Evolutionary conservation across 2,113 vertebrate genomes (phyloP).

Genomic region (Sceloporus tristichus): DNA sequence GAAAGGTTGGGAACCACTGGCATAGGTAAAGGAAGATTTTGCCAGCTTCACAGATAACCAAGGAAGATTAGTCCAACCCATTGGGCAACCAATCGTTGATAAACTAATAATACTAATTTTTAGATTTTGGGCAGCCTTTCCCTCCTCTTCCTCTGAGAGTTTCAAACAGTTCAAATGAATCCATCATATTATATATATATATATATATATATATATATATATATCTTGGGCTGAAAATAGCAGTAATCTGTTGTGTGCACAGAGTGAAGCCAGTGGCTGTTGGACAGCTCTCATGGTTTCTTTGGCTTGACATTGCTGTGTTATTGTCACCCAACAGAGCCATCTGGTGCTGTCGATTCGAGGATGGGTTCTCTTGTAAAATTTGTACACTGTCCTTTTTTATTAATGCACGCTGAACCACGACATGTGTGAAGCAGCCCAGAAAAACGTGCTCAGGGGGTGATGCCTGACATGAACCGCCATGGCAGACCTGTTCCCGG

Average conservation of each 20-base stretch:
- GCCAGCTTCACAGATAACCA: too few relatives aligned
- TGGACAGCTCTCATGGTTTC: conserved; percentile 19
- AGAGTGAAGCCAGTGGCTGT: neutral
- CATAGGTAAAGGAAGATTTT: too few relatives aligned
- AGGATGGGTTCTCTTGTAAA: conserved; percentile 62
- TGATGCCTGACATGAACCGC: neutral
- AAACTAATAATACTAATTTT: neutral
- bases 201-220: neutral
- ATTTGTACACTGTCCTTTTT: conserved; percentile 52
- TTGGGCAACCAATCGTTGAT: neutral
- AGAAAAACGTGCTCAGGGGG: conserved; percentile 32
- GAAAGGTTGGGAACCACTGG: too few relatives aligned
- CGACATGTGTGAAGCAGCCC: conserved; percentile 20
- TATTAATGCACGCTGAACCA: conserved; percentile 45
- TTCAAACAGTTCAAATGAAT: neutral
- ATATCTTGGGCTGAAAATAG: conserved; percentile 10
- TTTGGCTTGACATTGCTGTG: conserved; percentile 51
- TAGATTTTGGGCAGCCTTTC: neutral
- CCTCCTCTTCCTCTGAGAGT: neutral
- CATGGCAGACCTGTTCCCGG: neutral
- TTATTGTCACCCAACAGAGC: conserved; percentile 51
- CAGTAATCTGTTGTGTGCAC: neutral
- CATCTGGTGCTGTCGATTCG: conserved; percentile 75
- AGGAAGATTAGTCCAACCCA: neutral
- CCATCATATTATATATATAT: too few relatives aligned